Evolutionary conservation across 2,797 vertebrate genomes (phyloP).

Genomic region (Crypturellus tataupa): DNA sequence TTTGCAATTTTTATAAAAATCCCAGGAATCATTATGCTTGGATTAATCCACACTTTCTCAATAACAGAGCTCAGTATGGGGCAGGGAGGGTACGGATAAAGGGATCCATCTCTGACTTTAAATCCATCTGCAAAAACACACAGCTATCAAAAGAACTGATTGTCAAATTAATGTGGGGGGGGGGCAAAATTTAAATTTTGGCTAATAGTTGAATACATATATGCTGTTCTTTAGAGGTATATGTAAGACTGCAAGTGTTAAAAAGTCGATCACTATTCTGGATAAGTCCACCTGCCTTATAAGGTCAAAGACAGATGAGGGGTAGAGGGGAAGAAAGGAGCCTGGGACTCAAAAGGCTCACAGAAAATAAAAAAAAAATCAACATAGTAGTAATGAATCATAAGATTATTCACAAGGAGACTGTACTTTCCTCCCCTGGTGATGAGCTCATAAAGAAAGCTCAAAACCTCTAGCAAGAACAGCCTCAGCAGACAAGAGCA

Average conservation of each 20-base stretch:
- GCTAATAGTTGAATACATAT: slow-evolving; percentile 30
- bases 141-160: slow-evolving; percentile 1
- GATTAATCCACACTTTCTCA: neutral
- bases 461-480: slow-evolving; percentile 50
- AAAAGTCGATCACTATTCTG: slow-evolving; percentile 38
- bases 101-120: neutral
- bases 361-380: neutral
- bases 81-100: neutral
- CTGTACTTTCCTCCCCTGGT: slow-evolving; percentile 67
- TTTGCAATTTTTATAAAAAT: neutral
- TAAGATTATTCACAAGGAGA: slow-evolving; percentile 67
- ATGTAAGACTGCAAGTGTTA: slow-evolving; percentile 23
- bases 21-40: neutral
- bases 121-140: neutral
- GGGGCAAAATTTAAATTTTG: neutral
- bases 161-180: neutral
- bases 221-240: slow-evolving; percentile 24
- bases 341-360: slow-evolving; percentile 64
- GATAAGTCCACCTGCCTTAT: slow-evolving; percentile 54
- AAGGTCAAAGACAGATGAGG: slow-evolving; percentile 46
- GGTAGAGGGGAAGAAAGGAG: slow-evolving; percentile 34
- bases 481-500: slow-evolving; percentile 37
- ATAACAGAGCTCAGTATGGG: neutral
- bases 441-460: slow-evolving; percentile 66
- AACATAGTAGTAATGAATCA: slow-evolving; percentile 71